Base-by-base conservation (phyloP, 2,797 vertebrate species). In the Coregonus sp. region DNA sequence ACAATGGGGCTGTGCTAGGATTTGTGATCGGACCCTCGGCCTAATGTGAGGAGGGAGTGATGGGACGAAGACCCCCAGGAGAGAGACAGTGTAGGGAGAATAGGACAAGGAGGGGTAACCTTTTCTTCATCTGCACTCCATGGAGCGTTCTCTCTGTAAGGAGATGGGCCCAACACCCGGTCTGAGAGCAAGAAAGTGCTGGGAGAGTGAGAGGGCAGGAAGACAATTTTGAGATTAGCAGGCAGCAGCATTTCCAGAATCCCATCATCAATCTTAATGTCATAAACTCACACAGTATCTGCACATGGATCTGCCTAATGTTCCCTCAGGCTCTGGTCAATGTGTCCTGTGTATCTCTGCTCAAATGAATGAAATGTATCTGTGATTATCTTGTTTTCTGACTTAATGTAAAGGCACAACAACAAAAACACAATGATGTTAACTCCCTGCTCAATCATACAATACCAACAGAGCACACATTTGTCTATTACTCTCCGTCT, bases 351-450 rank as follows among this genome's bases (percentile, higher is more conserved):
- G 4, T 20, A n/a, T 59, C 56, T 77, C 20, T 82, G 74, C 84
- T 84, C 77, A 73, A 79, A 81, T 40, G 74, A 80, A 70, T 78
- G 77, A 18, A 70, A 75, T 85, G 74, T 86, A 75, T 78, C 72
- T 77, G 79, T 87, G 83, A 80, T 79, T 81, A 74, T 86, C 68
- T 56, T 84, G 75, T 75, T 65, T 78, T 68, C 79, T 73, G 78
- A 78, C 68, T 73, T 31, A 61, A 82, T 56, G 61, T 74, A 47
- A 78, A 74, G 68, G 54, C 59, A 70, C 63, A 80, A 40, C 66
- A 74, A 47, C 37, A 63, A 52, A 63, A 15, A 18, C 5, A 66
- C 47, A 20, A 54, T 12, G 6, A 59, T 18, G n/a, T n/a, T 6
- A 6, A 59, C n/a, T 18, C 52, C 56, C 56, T 59, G 56, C 18